Evolutionary conservation across 2,888 invertebrate genomes (phyloP).

Genomic region (Abrostola triplasia): DNA sequence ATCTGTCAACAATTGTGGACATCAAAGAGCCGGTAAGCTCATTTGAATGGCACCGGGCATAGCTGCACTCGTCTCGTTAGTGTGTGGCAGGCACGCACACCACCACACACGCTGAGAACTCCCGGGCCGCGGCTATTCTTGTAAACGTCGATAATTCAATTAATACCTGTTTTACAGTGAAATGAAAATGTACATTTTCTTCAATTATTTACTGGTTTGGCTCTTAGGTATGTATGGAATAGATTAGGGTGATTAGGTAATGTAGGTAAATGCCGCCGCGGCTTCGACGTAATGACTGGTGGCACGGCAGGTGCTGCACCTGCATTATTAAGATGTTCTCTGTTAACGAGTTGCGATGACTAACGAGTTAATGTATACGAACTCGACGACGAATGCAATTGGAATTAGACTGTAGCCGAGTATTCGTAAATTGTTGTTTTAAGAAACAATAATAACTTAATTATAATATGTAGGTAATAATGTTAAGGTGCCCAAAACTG

Average conservation of each 20-base stretch:
- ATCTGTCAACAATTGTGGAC: slow-evolving; percentile 29
- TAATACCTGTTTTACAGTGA: slow-evolving; percentile 5
- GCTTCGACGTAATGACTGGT: background rate
- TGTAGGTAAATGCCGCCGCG: background rate
- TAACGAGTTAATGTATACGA: background rate
- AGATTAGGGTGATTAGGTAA: background rate
- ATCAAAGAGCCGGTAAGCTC: slow-evolving; percentile 37
- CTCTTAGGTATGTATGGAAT: background rate
- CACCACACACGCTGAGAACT: slow-evolving; percentile 22
- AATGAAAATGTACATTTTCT: slow-evolving; percentile 5
- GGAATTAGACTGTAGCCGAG: background rate
- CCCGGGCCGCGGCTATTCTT: slow-evolving; percentile 20
- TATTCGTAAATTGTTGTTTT: background rate
- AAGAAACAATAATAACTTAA: no score
- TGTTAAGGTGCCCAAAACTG: no score
- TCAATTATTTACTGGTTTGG: slow-evolving; percentile 17
- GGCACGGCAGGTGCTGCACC: background rate
- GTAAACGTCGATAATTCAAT: slow-evolving; percentile 22
- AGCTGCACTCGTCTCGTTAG: slow-evolving; percentile 48
- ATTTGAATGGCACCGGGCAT: slow-evolving; percentile 27
- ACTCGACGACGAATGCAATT: background rate
- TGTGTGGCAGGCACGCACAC: slow-evolving; percentile 23
- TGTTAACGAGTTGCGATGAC: background rate
- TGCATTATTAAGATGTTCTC: slow-evolving; percentile 2
- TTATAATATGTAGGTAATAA: no score